Base-by-base conservation (phyloP, 1,140 invertebrate species). In the Lethrus apterus region DNA sequence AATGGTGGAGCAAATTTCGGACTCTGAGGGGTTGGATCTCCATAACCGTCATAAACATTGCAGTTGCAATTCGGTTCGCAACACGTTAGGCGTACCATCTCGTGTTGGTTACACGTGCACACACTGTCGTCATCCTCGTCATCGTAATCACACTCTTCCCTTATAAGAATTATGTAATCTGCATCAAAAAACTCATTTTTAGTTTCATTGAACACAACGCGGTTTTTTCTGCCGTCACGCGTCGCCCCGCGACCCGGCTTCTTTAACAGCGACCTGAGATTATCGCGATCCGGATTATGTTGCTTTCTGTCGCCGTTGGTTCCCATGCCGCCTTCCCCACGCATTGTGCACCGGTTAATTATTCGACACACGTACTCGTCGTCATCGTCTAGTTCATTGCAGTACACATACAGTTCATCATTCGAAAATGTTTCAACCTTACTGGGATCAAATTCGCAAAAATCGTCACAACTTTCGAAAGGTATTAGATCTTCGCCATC, bases 121-220 rank as follows among this genome's bases (percentile, higher is more conserved):
- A 67, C 54, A 13, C 64, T 58, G 42, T 75, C 73, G 57, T 70
- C 70, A 30, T 82, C 80, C 50, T 83, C 82, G 53, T 77, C 72
- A 46, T 79, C 76, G 55, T 83, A 82, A 46, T 84, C 82, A 52
- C 83, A 86, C 59, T 89, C 86, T 57, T 89, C 85, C 26, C 86
- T 78, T 34, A 89, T 86, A 15, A 89, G 68, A 55, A 90, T 89
- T 50, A 90, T 88, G 58, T 90, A 90, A 67, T 90, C 86, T 1
- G 86, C 85, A 44, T 89, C 86, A 63, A 89, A 89, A 67, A 87
- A 89, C 65, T 87, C 84, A 67, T 90, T 90, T 14, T 83, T 75
- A 50, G 81, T 84, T 67, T 90, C 86, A 62, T 89, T 84, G 55
- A 90, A 89, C 8, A 86, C 78, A 0, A 90, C 86, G n/a, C 86